Conservation (phyloP, 2,797 vertebrate species). For the Manis pentadactyla region DNA sequence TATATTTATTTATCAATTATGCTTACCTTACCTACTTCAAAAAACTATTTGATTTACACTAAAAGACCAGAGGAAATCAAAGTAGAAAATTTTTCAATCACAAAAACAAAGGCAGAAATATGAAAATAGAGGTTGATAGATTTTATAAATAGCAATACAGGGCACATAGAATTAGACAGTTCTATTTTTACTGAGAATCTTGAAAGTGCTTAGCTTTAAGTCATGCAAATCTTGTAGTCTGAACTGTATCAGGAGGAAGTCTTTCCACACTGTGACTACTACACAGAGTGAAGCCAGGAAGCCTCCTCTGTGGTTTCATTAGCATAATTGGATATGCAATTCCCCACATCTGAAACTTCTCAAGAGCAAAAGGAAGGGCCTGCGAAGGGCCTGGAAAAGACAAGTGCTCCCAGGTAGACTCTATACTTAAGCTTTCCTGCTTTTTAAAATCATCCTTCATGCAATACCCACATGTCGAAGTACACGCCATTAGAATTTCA, state of each 20-base stretch:
- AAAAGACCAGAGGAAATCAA: not conserved
- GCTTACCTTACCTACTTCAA: not conserved
- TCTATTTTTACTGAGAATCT: conserved; percentile 49
- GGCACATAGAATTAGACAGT: not conserved
- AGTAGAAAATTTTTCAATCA: not conserved
- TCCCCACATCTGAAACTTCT: conserved; percentile 28
- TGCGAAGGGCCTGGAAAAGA: not conserved
- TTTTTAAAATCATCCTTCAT: not conserved
- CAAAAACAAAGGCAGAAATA: not conserved
- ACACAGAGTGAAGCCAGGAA: not conserved
- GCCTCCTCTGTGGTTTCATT: not conserved
- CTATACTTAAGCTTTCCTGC: not conserved
- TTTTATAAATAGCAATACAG: conserved; percentile 69
- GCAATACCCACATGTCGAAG: not conserved
- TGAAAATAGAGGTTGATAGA: not conserved
- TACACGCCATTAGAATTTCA: not conserved
- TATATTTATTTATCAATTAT: conserved; percentile 56
- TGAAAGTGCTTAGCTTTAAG: conserved; percentile 54
- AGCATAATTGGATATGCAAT: conserved; percentile 31
- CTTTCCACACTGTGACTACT: not conserved
- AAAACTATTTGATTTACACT: conserved; percentile 11
- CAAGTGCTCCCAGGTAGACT: not conserved
- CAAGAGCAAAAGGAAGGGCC: conserved; percentile 1
- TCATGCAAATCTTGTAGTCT: not conserved
- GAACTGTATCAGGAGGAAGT: conserved; percentile 62